A percentile compares a stretch with the other conserved stretches of the same genome.
These are phyloP conservation scores for Agrypnia vestita DNA, from an alignment of 1,140 invertebrate genomes.

Conservation along the genomic window DNA sequence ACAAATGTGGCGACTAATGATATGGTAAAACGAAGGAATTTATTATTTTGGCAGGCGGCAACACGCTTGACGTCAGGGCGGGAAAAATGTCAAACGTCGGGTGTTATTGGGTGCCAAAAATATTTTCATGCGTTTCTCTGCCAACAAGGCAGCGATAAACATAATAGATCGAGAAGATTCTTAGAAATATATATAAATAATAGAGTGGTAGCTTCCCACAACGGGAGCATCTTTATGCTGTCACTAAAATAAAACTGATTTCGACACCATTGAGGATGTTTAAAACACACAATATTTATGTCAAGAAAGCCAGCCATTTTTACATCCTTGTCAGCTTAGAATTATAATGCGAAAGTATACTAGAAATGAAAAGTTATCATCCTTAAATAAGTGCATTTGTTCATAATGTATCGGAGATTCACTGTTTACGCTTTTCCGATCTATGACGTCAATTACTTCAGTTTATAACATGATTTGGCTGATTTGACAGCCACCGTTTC, in stretches of 20 bases:
- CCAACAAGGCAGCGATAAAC: constrained; percentile 39
- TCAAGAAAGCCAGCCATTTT: no score
- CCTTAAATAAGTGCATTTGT: no score
- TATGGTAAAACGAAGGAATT: constrained; percentile 34
- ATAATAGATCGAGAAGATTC: constrained; percentile 33
- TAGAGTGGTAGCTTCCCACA: background rate
- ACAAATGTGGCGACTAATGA: constrained; percentile 30
- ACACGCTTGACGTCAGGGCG: constrained; percentile 46
- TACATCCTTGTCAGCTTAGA: no score
- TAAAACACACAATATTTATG: no score
- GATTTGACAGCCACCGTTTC: no score
- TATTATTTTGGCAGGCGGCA: constrained; percentile 54
- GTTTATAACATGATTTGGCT: no score
- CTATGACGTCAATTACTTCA: no score
- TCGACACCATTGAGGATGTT: background rate
- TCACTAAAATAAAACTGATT: constrained; percentile 9
- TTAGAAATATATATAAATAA: constrained; percentile 19
- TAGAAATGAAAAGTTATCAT: no score
- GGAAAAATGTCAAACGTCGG: constrained; percentile 53
- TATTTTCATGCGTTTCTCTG: constrained; percentile 47
- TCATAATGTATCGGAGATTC: no score
- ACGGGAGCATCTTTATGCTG: constrained; percentile 3
- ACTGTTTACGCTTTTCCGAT: no score
- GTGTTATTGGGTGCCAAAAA: constrained; percentile 48
- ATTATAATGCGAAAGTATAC: no score